Evolutionary conservation across 2,888 invertebrate species (phyloP), one percentile per base, ranked within the genome.

Genomic region (Perizoma affinitatum): DNA sequence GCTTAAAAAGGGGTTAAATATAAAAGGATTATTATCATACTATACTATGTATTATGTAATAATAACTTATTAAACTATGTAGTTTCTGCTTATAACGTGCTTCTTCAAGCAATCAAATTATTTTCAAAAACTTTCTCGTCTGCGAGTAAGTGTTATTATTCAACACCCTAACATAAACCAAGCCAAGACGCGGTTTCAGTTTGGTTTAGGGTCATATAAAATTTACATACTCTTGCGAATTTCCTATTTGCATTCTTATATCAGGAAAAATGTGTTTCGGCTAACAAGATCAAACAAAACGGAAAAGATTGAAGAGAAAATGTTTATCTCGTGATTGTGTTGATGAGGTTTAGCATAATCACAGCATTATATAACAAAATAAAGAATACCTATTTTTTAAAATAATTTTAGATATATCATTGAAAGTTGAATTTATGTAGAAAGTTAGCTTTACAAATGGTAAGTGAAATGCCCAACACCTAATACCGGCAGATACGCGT

Each of bases 171-270:
- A 59, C 59, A 70, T 49, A 64, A 22, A 70, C 57, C 66, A 68
- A 60, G 58, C 62, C 36, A 46, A 59, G 45, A 46, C 63, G 57
- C 65, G 56, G 65, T 65, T 3, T 22, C 3, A 3, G 22, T 3
- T 22, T 22, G 22, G 22, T 22, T 22, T 62, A 70, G 69, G 70
- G 65, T 61, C 66, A 77, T 64, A 80, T 79, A 73, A 80, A 79
- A 86, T 87, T 86, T 82, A 75, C 82, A 86, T 86, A 79, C 79
- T 72, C 59, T 79, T 73, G 78, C 71, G 70, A 71, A 73, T 71
- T 78, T 72, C 71, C 68, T 0, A 38, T 85, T 83, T 77, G 77
- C 80, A 82, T 85, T 85, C 83, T 84, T 83, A 82, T 81, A 76
- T 70, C 70, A 75, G 73, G 69, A 66, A 69, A 79, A 74, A 81